Base-by-base conservation (phyloP, 2,113 vertebrate genomes). In the Antechinus flavipes region DNA sequence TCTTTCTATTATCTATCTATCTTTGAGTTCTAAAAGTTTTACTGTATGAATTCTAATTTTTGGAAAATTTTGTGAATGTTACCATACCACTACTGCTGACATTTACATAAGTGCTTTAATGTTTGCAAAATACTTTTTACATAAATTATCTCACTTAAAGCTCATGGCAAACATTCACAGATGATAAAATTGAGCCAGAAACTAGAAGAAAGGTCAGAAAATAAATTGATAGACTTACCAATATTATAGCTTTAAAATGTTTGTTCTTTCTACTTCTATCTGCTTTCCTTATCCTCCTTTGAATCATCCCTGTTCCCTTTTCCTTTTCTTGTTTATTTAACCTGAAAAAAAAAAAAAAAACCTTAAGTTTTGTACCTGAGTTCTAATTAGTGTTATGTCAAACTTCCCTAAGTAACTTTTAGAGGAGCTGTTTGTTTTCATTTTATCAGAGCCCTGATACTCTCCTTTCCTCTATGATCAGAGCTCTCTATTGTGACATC, bases 211-310 rank as follows among this genome's bases (percentile, higher is more conserved):
- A 46, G 14, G 22, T 27, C 53, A 0, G 19, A 49, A 53, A 54
- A 8, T 10, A 10, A 25, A 6, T 8, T 0, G 2, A 76, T 19
- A 1, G n/a, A n/a, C 24, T 14, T 0, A 2, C 24, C 19, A 54
- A 0, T 54, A 8, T 47, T 42, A 0, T 42, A 8, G 11, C 12
- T 35, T 76, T 84, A 47, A 53, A 42, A 2, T 24, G 30, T 61
- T 54, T 54, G 11, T 12, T 25, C 50, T 49, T 12, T 61, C 12
- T 47, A 27, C 26, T 56, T 2, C 6, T 61, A 19, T 47, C 26
- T 22, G 26, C 46, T 26, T 30, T 22, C 16, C 3, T 24, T 26
- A 14, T 3, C 19, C 30, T 46, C 9, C 30, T 46, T 46, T n/a
- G 46, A 47, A 1, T 0, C 12, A 7, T 11, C 16, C 35, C 47